phyloP scores from a whole-genome alignment of 2,113 vertebrate genomes.

The Protobothrops mucrosquamatus region DNA sequence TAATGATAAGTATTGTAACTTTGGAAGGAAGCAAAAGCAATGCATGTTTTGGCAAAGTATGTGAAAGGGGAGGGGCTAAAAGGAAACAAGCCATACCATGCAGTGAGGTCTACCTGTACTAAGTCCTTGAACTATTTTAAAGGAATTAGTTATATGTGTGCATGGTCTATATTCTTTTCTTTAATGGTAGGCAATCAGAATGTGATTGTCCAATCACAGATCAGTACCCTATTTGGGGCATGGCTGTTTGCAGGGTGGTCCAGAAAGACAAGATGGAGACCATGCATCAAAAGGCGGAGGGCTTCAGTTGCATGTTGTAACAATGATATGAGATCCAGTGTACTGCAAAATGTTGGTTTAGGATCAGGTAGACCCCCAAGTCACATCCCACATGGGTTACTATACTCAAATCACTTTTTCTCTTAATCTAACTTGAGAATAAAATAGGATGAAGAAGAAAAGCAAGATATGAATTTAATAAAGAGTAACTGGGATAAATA shows the following conservation, averaged over 20 bases:
- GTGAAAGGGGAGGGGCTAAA: background rate
- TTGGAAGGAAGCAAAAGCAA: background rate
- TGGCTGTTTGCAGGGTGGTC: background rate
- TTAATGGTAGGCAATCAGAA: background rate
- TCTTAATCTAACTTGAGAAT: background rate
- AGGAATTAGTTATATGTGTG: background rate
- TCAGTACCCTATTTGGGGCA: background rate
- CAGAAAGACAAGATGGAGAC: background rate
- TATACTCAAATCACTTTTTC: background rate
- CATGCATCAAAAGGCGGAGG: background rate
- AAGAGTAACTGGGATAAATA: constrained; percentile 18
- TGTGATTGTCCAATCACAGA: background rate
- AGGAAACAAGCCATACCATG: background rate
- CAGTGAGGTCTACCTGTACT: background rate
- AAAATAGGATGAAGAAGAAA: background rate
- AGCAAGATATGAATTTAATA: background rate
- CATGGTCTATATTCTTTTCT: background rate
- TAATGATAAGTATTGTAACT: background rate
- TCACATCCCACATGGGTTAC: background rate
- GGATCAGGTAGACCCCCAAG: background rate
- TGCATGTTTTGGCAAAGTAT: background rate
- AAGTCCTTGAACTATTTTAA: background rate
- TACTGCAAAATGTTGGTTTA: background rate
- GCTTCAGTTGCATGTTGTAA: background rate
- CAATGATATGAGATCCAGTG: constrained; percentile 17